Base-by-base conservation (phyloP, 2,888 invertebrate species). In the Conops quadrifasciatus region DNA sequence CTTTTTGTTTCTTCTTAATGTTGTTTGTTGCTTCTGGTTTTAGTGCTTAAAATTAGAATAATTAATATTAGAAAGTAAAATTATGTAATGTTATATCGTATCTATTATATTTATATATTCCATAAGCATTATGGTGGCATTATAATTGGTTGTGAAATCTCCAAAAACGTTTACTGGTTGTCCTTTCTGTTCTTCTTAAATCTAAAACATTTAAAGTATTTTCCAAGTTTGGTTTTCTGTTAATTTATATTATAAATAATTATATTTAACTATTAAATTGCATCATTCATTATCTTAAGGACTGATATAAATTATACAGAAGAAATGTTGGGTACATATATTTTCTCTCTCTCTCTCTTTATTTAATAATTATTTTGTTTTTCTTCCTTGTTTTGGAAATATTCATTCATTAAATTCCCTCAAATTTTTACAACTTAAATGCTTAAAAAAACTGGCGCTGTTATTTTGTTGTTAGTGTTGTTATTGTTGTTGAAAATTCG, bases 371-470 rank as follows among this genome's bases (percentile, higher is more conserved):
- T 49, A 49, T 53, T 53, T 5, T 60, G 16, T 43, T 67, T n/a
- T 4, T 62, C 30, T 63, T 19, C n/a, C 43, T 75, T 67, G 72
- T 72, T 67, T n/a, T n/a, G n/a, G n/a, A n/a, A n/a, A n/a, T n/a
- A n/a, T 36, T 7, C 4, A 36, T 36, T 9, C 4, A 36, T 36
- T 9, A 36, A 36, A 70, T 70, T 71, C 56, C 67, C 71, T 72
- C 21, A 73, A 76, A 75, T 75, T 74, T 68, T 73, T 58, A 67
- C 59, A 36, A 43, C 47, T 67, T 67, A 66, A 67, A 64, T 67
- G 66, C 64, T 70, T 70, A 45, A 67, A 56, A 70, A 64, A 72
- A 63, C 67, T 65, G 36, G 58, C 36, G 36, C 70, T 43, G 58
- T 68, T 45, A 51, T 70, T 28, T 71, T 64, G 63, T 36, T 70